These are phyloP conservation scores for Euproctis similis DNA, from an alignment of 2,888 invertebrate species.

Conservation along the genomic window DNA sequence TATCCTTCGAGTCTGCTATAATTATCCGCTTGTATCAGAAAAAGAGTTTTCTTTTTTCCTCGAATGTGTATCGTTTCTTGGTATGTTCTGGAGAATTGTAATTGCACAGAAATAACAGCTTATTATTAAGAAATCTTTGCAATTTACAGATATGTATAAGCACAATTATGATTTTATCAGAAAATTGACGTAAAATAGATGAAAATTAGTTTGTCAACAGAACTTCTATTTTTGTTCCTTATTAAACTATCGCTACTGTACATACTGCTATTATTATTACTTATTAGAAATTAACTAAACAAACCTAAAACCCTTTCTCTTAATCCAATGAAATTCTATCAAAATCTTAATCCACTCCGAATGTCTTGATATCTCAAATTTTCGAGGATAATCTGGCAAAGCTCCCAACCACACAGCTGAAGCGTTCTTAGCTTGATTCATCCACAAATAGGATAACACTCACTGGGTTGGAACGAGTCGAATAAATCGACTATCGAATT, in stretches of 20 bases:
- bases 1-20: conserved; percentile 14
- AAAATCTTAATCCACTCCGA: conserved; percentile 11
- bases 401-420: conserved; percentile 10
- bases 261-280: too few species aligned
- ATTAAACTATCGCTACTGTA: too few species aligned
- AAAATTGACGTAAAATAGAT: too few species aligned
- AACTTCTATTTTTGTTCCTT: too few species aligned
- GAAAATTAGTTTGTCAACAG: too few species aligned
- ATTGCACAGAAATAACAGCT: too few species aligned
- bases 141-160: too few species aligned
- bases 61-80: too few species aligned
- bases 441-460: conserved; percentile 30
- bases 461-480: conserved; percentile 24
- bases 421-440: conserved; percentile 29
- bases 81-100: too few species aligned
- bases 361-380: conserved; percentile 15
- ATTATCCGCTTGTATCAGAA: conserved; percentile 14
- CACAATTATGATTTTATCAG: too few species aligned
- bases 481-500: conserved; percentile 29
- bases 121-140: too few species aligned
- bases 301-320: too few species aligned
- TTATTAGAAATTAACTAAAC: conserved; percentile 2
- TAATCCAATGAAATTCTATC: neutral
- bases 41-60: conserved; percentile 15
- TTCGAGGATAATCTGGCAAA: conserved; percentile 20